Conservation (phyloP, 2,797 vertebrate species). For the Artibeus jamaicensis region DNA sequence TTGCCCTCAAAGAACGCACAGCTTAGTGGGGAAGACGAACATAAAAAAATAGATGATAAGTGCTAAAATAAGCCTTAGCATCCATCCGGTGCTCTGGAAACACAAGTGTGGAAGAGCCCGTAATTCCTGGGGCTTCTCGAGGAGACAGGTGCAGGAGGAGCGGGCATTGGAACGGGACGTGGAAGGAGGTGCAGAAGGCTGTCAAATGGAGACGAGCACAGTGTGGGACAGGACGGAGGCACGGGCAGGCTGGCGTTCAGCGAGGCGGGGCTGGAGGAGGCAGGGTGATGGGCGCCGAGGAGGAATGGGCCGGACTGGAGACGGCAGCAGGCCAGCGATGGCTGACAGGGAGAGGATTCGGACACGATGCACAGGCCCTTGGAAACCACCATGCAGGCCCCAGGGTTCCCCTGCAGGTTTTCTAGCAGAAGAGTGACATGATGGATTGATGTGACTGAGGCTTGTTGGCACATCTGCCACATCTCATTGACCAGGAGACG, state of each 20-base stretch:
- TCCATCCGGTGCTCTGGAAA: background rate
- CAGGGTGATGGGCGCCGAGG: background rate
- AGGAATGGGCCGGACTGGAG: background rate
- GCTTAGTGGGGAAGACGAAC: background rate
- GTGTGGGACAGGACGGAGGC: background rate
- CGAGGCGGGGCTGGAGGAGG: background rate
- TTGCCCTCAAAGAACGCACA: background rate
- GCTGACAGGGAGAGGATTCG: background rate
- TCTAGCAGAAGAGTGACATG: background rate
- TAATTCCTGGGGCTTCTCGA: background rate
- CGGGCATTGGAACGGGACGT: background rate
- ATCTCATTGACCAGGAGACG: background rate
- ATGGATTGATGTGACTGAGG: background rate
- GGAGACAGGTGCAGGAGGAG: background rate
- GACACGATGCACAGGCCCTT: background rate
- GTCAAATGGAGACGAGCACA: background rate
- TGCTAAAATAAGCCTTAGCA: background rate
- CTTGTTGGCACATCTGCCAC: background rate
- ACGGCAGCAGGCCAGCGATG: too few species aligned
- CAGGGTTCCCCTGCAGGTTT: background rate
- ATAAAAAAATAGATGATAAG: background rate
- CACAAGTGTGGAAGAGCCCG: background rate
- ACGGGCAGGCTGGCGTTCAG: rapidly evolving
- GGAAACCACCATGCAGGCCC: background rate
- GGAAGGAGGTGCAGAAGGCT: background rate